Evolutionary conservation across 2,113 vertebrate species (phyloP).

Genomic region (Lagenorhynchus albirostris): DNA sequence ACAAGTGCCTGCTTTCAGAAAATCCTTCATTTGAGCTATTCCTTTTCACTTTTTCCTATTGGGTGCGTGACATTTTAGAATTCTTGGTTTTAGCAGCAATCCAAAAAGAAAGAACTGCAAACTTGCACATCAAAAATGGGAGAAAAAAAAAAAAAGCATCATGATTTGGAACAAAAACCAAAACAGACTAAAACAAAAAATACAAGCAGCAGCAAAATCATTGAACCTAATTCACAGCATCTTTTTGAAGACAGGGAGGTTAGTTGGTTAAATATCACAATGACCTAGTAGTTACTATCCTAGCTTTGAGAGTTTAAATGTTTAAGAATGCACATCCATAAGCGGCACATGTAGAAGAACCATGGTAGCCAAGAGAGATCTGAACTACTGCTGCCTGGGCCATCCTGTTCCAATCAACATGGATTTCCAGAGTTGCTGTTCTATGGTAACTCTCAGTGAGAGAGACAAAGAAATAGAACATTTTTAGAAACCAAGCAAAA

Average conservation of each 20-base stretch:
- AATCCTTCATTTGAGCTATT: constrained; percentile 55
- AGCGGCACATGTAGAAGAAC: constrained; percentile 56
- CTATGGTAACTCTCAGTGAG: constrained; percentile 65
- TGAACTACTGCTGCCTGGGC: constrained; percentile 39
- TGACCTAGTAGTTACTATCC: not conserved
- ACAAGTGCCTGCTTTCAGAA: constrained; percentile 45
- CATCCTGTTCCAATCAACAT: constrained; percentile 44
- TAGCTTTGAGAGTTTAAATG: not conserved
- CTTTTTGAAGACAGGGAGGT: constrained; percentile 71
- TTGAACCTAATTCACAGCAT: constrained; percentile 50
- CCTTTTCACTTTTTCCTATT: constrained; percentile 47
- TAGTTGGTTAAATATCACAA: constrained; percentile 68
- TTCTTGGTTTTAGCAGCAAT: constrained; percentile 69
- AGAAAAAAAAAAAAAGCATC: constrained; percentile 3
- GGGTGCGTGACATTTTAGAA: constrained; percentile 35
- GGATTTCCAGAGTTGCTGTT: constrained; percentile 59
- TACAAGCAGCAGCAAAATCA: constrained; percentile 63
- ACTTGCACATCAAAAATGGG: constrained; percentile 63
- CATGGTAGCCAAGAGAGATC: constrained; percentile 23
- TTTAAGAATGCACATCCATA: constrained; percentile 60
- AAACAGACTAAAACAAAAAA: constrained; percentile 73
- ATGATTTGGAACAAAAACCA: constrained; percentile 70
- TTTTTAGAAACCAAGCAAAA: constrained; percentile 76
- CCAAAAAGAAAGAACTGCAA: constrained; percentile 63
- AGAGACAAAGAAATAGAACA: constrained; percentile 76